These are phyloP conservation scores for Tipula lateralis DNA, from an alignment of 2,888 invertebrate species.

Conservation along the genomic window DNA sequence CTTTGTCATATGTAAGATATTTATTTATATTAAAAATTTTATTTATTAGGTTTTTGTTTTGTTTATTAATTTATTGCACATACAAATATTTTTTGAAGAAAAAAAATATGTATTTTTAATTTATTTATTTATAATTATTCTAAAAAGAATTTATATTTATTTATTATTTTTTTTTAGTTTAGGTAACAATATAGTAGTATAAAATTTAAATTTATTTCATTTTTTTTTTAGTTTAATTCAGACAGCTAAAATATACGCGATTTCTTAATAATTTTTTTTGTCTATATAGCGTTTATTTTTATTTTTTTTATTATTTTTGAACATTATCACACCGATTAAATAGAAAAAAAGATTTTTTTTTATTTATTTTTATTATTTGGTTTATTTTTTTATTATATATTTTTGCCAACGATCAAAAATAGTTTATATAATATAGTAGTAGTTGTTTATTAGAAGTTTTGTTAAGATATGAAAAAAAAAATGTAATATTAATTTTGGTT, in stretches of 20 bases:
- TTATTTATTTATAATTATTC: slow-evolving; percentile 21
- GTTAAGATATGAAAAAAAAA: background rate
- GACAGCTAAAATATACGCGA: slow-evolving; percentile 11
- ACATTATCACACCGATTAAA: slow-evolving; percentile 29
- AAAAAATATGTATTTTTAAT: slow-evolving; percentile 20
- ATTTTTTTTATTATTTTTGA: slow-evolving; percentile 20
- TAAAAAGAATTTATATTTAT: background rate
- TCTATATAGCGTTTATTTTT: background rate
- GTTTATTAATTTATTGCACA: slow-evolving; percentile 26
- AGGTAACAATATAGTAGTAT: slow-evolving; percentile 24
- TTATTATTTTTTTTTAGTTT: background rate
- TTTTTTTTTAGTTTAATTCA: background rate
- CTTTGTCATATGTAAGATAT: slow-evolving; percentile 28
- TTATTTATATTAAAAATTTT: slow-evolving; percentile 25
- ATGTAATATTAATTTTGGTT: background rate
- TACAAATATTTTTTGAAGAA: slow-evolving; percentile 26
- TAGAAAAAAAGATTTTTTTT: slow-evolving; percentile 15
- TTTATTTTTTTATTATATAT: background rate
- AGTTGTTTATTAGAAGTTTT: background rate
- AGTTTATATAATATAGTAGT: background rate
- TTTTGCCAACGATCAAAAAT: background rate
- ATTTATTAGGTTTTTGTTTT: background rate
- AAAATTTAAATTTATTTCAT: background rate
- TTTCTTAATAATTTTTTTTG: background rate
- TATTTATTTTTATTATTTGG: slow-evolving; percentile 3